Base-by-base conservation (phyloP, 2,113 vertebrate genomes). In the Cephalopterus ornatus region DNA sequence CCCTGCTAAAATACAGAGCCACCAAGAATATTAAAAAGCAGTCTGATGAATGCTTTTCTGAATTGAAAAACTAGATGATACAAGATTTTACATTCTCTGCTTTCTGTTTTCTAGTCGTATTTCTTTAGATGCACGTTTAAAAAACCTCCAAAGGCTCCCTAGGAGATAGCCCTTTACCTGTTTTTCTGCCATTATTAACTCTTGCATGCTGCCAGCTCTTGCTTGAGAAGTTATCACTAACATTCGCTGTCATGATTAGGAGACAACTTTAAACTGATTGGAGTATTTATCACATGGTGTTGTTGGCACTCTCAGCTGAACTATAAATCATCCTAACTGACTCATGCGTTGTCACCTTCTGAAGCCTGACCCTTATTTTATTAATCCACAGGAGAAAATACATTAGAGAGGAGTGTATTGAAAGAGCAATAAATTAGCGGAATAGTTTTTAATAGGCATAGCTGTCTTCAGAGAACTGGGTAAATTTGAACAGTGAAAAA, bases 251-350 rank as follows among this genome's bases (percentile, higher is more conserved):
- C 88, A 27, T 78, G 9, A 27, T 93, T 95, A 87, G 82, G 26
- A 92, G 74, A 67, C 83, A 92, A 63, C 82, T 89, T 92, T 46
- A 80, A 82, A 66, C 39, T 93, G 92, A 96, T 59, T 75, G 92
- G 85, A 91, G 81, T 95, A 96, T 96, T 96, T 97, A 95, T 96
- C 91, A 95, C 80, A 81, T 28, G 21, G 23, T 70, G 42, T 5
- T 73, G 71, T 80, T 94, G 82, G 76, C 74, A 82, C 76, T 93
- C 89, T 95, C 73, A 66, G 33, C n/a, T 85, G 91, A 77, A 81
- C 85, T 76, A 89, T 96, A 95, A 97, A 95, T 97, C 89, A 87
- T 94, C 76, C 37, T 73, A 41, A 93, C 89, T 93, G 94, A 78
- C 50, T 92, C 50, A 28, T 65, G 70, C 77, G 95, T 96, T 96